phyloP scores from a whole-genome alignment of 2,888 invertebrate genomes.

The Leucophenga maculata region DNA sequence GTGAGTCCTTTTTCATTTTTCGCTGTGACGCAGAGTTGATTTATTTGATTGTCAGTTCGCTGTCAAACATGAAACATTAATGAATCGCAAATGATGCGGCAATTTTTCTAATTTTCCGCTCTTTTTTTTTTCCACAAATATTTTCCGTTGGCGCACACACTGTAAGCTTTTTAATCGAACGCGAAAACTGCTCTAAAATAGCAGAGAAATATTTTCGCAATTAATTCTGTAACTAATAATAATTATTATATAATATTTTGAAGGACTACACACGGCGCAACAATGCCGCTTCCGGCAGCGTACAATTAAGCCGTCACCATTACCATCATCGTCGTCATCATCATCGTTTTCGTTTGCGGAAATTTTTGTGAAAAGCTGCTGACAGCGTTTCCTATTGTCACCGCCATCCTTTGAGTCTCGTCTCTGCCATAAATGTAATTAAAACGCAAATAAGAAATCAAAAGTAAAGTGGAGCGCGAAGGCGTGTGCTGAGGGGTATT shows the following conservation, averaged over 20 bases:
- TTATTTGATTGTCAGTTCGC: slow-evolving; percentile 20
- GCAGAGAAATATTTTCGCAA: background rate
- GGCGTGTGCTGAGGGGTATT: background rate
- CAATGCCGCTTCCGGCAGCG: too few relatives aligned
- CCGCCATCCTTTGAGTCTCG: background rate
- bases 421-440: too few relatives aligned
- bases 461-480: background rate
- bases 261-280: too few relatives aligned
- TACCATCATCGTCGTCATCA: too few relatives aligned
- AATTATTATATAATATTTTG: background rate
- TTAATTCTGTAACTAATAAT: slow-evolving; percentile 3
- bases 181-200: background rate
- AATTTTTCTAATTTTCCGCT: slow-evolving; percentile 43
- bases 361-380: background rate
- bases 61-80: slow-evolving; percentile 41
- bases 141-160: background rate
- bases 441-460: background rate
- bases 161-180: slow-evolving; percentile 6
- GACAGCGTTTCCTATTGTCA: background rate
- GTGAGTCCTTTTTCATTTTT: background rate
- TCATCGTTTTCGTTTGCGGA: too few relatives aligned
- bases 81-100: slow-evolving; percentile 64
- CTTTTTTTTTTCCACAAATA: background rate
- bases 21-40: slow-evolving; percentile 1
- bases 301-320: background rate